Conservation (phyloP, 2,888 invertebrate species). For the Clunio marinus region DNA sequence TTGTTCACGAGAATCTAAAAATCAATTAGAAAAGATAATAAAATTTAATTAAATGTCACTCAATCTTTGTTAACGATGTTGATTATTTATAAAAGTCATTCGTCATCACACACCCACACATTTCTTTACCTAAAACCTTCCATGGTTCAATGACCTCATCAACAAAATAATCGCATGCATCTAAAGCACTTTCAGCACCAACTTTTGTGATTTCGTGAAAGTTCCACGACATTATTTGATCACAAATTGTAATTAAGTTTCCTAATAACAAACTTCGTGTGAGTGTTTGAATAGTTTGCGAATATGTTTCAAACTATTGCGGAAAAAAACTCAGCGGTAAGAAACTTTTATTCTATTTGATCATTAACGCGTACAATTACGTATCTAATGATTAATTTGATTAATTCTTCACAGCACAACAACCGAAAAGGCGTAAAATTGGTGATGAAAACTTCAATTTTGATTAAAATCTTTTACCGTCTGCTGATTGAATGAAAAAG, state of each 20-base stretch:
- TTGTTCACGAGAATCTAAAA: constrained; percentile 67
- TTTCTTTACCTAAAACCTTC: constrained; percentile 53
- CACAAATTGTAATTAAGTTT: too few relatives aligned
- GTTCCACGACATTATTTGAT: constrained; percentile 49
- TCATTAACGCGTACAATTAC: too few relatives aligned
- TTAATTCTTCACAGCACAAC: constrained; percentile 9
- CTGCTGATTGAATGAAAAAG: constrained; percentile 11
- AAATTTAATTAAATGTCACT: too few relatives aligned
- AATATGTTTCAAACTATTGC: too few relatives aligned
- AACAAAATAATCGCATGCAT: constrained; percentile 66
- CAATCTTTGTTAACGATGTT: too few relatives aligned
- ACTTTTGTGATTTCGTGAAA: constrained; percentile 49
- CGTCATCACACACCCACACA: constrained; percentile 32
- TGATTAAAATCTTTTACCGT: constrained; percentile 31
- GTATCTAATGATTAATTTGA: neutral
- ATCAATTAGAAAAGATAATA: constrained; percentile 16
- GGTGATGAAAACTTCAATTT: constrained; percentile 6
- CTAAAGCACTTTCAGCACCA: constrained; percentile 61
- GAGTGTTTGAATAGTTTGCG: too few relatives aligned
- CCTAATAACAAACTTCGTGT: too few relatives aligned
- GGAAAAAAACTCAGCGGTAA: too few relatives aligned
- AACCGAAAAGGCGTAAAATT: neutral
- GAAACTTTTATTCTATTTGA: neutral
- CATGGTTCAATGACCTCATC: constrained; percentile 62
- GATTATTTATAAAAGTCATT: neutral